A percentile compares a stretch with the other conserved stretches of the same genome.
phyloP scores from a whole-genome alignment of 2,888 invertebrate genomes.

The Podotricha telesiphe region DNA sequence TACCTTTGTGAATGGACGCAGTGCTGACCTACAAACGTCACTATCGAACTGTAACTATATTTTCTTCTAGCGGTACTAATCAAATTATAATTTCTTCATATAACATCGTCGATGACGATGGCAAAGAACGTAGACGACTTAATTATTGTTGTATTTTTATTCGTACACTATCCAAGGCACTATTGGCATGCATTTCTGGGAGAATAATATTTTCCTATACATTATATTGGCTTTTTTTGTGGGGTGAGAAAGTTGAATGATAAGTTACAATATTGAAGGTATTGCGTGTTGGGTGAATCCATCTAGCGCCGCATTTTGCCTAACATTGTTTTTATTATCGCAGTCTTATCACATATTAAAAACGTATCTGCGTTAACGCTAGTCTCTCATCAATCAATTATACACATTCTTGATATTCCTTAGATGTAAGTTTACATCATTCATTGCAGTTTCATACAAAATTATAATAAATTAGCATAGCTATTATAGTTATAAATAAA shows the following conservation, averaged over 20 bases:
- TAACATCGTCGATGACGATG: slow-evolving; percentile 5
- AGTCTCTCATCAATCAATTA: neutral
- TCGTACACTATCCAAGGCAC: neutral
- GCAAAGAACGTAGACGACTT: neutral
- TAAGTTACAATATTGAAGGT: no score
- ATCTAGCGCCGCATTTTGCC: no score
- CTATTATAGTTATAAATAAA: slow-evolving; percentile 13
- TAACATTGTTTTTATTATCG: no score
- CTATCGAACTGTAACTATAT: slow-evolving; percentile 56
- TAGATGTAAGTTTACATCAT: slow-evolving; percentile 25
- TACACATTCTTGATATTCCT: slow-evolving; percentile 10
- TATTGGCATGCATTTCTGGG: no score
- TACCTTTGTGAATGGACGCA: slow-evolving; percentile 63
- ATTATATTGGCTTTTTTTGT: no score
- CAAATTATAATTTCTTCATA: slow-evolving; percentile 31
- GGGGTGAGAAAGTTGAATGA: no score
- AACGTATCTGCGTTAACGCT: neutral
- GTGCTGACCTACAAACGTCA: slow-evolving; percentile 67
- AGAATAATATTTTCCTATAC: no score
- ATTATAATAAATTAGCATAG: slow-evolving; percentile 29
- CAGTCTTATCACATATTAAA: neutral
- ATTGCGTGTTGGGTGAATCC: no score
- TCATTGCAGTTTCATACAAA: slow-evolving; percentile 20
- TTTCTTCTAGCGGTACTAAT: slow-evolving; percentile 56
- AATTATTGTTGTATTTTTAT: neutral